Evolutionary conservation across 2,113 vertebrate genomes (phyloP), one percentile per base, ranked within the genome.

Genomic region (Galeopterus variegatus): DNA sequence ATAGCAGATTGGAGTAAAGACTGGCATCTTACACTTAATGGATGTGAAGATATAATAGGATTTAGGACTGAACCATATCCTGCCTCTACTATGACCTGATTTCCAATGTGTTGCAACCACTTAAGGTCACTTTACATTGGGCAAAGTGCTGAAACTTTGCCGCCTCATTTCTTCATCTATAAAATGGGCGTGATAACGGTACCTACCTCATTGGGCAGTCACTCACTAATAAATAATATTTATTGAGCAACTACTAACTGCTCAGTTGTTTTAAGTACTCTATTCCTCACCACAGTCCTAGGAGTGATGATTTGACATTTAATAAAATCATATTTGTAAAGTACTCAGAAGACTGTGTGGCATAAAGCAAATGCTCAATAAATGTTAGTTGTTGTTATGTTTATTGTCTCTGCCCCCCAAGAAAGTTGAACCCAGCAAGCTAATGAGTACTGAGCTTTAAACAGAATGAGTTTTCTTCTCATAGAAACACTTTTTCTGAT

Each of bases 11-110:
- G 1, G 15, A 69, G 41, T 18, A 1, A 0, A n/a, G 11, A 10
- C 0, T 19, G 60, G 11, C 33, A 2, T 52, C 36, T 21, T 3
- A 21, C 15, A 54, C 18, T 4, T 15, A 4, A 36, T 26, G 67
- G 52, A 9, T 0, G 4, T 8, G 48, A 33, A 33, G 48, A 10
- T 13, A 6, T 6, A 9, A 5, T 8, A 9, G 0, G 2, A 5
- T 31, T 13, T 2, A n/a, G 79, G 50, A 8, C 77, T 6, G 45
- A 41, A 36, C 2, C 1, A 0, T 0, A 0, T 8, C 67, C 6
- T 1, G 26, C 56, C 31, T 48, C 13, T 1, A 0, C 10, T 1
- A 0, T 9, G 73, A 33, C 19, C n/a, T 1, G 5, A 17, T 4
- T 8, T 48, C 36, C 65, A 24, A n/a, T 33, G 12, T 24, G 48